These are phyloP conservation scores for Fabriciana adippe DNA, from an alignment of 2,888 invertebrate genomes.

Conservation along the genomic window DNA sequence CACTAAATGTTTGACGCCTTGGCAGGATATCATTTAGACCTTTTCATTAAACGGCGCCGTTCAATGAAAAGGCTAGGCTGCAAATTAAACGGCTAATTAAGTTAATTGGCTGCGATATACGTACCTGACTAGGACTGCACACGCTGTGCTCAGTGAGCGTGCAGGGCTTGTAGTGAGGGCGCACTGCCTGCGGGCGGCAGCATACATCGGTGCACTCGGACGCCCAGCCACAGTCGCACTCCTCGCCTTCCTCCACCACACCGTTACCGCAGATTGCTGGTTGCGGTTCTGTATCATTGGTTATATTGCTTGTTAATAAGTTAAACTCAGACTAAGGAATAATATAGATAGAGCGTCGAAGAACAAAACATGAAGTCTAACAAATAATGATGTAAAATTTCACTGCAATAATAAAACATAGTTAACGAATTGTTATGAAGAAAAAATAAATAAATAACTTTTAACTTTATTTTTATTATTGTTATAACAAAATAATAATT, in stretches of 20 bases:
- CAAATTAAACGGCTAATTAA: no score
- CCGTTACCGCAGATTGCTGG: slow-evolving; percentile 98
- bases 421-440: no score
- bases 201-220: slow-evolving; percentile 97
- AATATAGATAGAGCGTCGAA: no score
- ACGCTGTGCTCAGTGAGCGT: slow-evolving; percentile 90
- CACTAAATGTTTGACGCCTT: no score
- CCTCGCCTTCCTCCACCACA: slow-evolving; percentile 97
- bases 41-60: no score
- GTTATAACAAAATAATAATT: slow-evolving; percentile 3
- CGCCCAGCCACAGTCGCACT: slow-evolving; percentile 99
- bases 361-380: no score
- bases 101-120: neutral
- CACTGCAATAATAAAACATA: no score
- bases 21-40: no score
- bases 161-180: slow-evolving; percentile 93
- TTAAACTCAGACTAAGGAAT: neutral
- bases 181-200: slow-evolving; percentile 94
- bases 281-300: slow-evolving; percentile 87
- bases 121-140: slow-evolving; percentile 91
- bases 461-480: no score
- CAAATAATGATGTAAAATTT: no score
- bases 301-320: neutral
- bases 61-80: no score
- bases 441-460: no score